Evolutionary conservation across 2,113 vertebrate species (phyloP).

Genomic region (Melanotaenia duboulayi): DNA sequence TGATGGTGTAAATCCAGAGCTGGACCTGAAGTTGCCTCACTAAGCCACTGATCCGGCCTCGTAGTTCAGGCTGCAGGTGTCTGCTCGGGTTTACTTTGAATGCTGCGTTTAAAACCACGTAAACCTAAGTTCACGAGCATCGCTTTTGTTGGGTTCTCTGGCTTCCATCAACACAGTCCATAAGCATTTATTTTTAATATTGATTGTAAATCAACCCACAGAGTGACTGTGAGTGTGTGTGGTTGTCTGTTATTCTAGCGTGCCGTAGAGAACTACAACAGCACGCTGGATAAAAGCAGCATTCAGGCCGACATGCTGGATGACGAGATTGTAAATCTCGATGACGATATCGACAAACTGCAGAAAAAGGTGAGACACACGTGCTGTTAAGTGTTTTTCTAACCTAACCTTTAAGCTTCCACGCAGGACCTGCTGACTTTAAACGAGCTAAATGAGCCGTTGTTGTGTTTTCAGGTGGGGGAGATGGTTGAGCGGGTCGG

Average conservation of each 20-base stretch:
- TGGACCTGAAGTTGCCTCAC: too few relatives aligned
- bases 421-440: not conserved
- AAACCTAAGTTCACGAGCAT: too few relatives aligned
- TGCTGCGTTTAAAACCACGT: too few relatives aligned
- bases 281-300: constrained; percentile 68
- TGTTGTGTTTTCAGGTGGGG: constrained; percentile 74
- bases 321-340: constrained; percentile 78
- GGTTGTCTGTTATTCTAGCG: constrained; percentile 66
- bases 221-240: too few relatives aligned
- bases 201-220: not conserved
- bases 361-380: constrained; percentile 82
- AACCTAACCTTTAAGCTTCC: not conserved
- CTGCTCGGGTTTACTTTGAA: too few relatives aligned
- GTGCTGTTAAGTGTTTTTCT: not conserved
- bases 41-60: too few relatives aligned
- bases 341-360: constrained; percentile 79
- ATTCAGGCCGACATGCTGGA: constrained; percentile 83
- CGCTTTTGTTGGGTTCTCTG: too few relatives aligned
- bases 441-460: not conserved
- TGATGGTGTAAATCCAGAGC: too few relatives aligned
- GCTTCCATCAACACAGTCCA: too few relatives aligned
- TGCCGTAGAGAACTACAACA: constrained; percentile 81
- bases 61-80: not conserved
- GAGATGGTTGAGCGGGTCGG: constrained; percentile 61
- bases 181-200: too few relatives aligned